Evolutionary conservation across 2,888 invertebrate species (phyloP).

Genomic region (Muschampia plurimacula): DNA sequence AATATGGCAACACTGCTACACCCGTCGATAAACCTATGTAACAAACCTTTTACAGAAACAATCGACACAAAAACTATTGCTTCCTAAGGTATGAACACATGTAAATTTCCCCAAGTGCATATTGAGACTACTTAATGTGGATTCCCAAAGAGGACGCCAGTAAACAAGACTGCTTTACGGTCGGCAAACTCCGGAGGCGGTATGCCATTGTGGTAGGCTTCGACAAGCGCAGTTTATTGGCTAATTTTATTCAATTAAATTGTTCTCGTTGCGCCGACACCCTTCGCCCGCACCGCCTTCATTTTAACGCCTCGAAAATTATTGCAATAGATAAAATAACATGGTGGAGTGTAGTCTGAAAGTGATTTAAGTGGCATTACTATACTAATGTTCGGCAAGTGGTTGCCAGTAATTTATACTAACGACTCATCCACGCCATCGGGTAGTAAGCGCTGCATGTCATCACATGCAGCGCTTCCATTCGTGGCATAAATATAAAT

Average conservation of each 20-base stretch:
- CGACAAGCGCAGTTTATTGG: constrained; percentile 79
- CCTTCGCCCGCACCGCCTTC: constrained; percentile 50
- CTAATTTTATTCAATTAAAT: constrained; percentile 85
- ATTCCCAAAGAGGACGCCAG: constrained; percentile 69
- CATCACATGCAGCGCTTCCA: constrained; percentile 59
- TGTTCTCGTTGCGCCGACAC: constrained; percentile 69
- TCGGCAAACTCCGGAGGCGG: constrained; percentile 61
- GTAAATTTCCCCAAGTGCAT: constrained; percentile 62
- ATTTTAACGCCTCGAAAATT: constrained; percentile 77
- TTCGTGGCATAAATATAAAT: constrained; percentile 61
- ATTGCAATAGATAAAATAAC: constrained; percentile 76
- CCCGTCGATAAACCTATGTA: constrained; percentile 11
- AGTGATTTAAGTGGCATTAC: constrained; percentile 61
- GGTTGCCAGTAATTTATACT: constrained; percentile 54
- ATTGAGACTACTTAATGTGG: constrained; percentile 72
- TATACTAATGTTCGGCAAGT: constrained; percentile 52
- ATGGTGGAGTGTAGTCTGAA: constrained; percentile 52
- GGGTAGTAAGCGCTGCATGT: too few species aligned
- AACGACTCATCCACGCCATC: constrained; percentile 48
- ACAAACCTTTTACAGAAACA: constrained; percentile 37
- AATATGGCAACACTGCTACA: constrained; percentile 3
- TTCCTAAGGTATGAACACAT: constrained; percentile 60
- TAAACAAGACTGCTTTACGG: constrained; percentile 80
- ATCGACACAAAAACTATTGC: constrained; percentile 41
- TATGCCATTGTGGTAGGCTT: constrained; percentile 80